Conservation (phyloP, 1,140 invertebrate species). For the Drosophila pruinosa region DNA sequence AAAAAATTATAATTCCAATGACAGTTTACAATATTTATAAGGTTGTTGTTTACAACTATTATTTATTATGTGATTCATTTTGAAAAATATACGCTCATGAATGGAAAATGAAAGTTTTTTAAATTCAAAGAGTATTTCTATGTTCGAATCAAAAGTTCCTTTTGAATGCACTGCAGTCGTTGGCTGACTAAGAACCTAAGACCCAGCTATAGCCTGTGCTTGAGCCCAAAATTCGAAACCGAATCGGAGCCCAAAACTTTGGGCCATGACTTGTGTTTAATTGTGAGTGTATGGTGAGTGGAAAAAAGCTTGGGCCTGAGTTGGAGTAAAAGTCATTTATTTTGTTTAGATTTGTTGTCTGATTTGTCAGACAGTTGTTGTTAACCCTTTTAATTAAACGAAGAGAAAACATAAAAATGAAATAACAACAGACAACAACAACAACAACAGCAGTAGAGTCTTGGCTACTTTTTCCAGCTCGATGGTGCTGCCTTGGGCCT, state of each 20-base stretch:
- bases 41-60: no score
- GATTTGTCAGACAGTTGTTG: conserved; percentile 56
- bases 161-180: neutral
- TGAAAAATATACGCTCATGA: no score
- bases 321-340: conserved; percentile 74
- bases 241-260: conserved; percentile 21
- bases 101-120: no score
- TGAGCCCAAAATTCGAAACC: neutral
- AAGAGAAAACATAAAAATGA: conserved; percentile 49
- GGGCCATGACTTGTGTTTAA: conserved; percentile 60
- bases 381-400: conserved; percentile 70
- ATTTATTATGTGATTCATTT: no score
- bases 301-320: conserved; percentile 50
- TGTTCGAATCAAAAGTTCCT: neutral
- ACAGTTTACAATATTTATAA: no score
- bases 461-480: conserved; percentile 29
- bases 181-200: conserved; percentile 12
- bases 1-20: no score
- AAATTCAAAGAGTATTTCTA: neutral
- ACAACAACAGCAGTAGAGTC: conserved; percentile 1
- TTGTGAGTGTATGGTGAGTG: conserved; percentile 43
- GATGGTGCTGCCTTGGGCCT: conserved; percentile 41
- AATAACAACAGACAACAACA: conserved; percentile 37
- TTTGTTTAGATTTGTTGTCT: conserved; percentile 66
- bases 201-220: neutral